Evolutionary conservation across 1,140 invertebrate species (phyloP).

Genomic region (Microvelia longipes): DNA sequence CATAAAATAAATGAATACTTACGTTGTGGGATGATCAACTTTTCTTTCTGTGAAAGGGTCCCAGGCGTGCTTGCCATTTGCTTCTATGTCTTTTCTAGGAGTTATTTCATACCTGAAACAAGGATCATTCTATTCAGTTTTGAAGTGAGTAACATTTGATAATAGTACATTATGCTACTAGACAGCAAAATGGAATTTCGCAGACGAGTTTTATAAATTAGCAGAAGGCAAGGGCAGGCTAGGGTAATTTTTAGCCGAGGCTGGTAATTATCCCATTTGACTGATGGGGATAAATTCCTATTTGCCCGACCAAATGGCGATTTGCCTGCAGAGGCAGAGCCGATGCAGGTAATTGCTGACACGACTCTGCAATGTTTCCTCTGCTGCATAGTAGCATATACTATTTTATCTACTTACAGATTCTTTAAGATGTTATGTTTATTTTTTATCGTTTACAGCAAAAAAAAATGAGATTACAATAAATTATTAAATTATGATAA

Average conservation of each 20-base stretch:
- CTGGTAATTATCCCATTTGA: too few species aligned
- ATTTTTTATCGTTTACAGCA: too few species aligned
- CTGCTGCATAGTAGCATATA: too few species aligned
- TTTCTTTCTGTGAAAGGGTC: slow-evolving; percentile 57
- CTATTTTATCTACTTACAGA: too few species aligned
- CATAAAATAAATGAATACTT: slow-evolving; percentile 34
- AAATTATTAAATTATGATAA: too few species aligned
- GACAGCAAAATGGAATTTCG: too few species aligned
- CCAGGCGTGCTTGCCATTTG: slow-evolving; percentile 36
- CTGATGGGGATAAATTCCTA: background rate
- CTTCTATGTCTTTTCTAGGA: slow-evolving; percentile 29
- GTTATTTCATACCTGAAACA: slow-evolving; percentile 45
- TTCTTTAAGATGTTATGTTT: too few species aligned
- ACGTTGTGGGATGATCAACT: slow-evolving; percentile 62
- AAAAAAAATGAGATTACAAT: too few species aligned
- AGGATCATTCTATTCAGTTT: slow-evolving; percentile 9
- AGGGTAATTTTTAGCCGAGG: background rate
- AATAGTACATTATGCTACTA: background rate
- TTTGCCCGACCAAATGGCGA: background rate
- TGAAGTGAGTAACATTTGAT: background rate
- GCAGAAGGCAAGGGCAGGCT: background rate
- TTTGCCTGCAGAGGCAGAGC: too few species aligned
- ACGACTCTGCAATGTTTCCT: too few species aligned
- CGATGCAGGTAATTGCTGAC: too few species aligned
- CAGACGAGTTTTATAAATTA: too few species aligned